Base-by-base conservation (phyloP, 1,140 invertebrate genomes). In the Solenopsis fugax region DNA sequence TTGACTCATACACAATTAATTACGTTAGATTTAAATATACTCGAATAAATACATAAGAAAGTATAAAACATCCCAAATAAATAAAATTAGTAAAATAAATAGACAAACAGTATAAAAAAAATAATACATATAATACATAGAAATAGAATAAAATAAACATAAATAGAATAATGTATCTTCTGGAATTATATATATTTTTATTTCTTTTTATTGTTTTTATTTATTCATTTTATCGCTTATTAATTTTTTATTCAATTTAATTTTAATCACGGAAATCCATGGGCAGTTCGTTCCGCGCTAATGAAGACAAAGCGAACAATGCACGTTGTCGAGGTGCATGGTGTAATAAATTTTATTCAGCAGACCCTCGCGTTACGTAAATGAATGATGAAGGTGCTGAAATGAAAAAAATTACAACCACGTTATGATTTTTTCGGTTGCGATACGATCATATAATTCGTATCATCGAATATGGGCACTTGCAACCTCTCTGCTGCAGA, bases 241-340 rank as follows among this genome's bases (percentile, higher is more conserved):
- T 62, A 65, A 65, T 65, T 0, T 64, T 62, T 77, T 62, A 48
- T 48, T 50, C 21, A 7, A 4, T 21, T 60, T 24, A 29, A 12
- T 60, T 5, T 60, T 48, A 60, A 64, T 62, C 1, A 45, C 9
- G 48, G 37, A 16, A 2, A 77, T 34, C 24, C 7, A 3, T 65
- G 7, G 6, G n/a, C 29, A 78, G 10, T n/a, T n/a, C 21, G 18
- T 65, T 34, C 12, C 50, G 34, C 37, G 24, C 24, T 50, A 64
- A 65, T 78, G 76, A 65, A 78, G 60, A 78, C 45, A 21, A 52
- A n/a, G 60, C 12, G 76, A 48, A 78, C 58, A 12, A 78, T 34
- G 21, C n/a, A 18, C 29, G 2, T 24, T 54, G 18, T 7, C 58
- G 37, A 45, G 21, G 24, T 65, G 10, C 60, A 48, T 16, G 41